These are phyloP conservation scores for Eumerus sabulonum DNA, from an alignment of 2,888 invertebrate genomes.

Conservation along the genomic window DNA sequence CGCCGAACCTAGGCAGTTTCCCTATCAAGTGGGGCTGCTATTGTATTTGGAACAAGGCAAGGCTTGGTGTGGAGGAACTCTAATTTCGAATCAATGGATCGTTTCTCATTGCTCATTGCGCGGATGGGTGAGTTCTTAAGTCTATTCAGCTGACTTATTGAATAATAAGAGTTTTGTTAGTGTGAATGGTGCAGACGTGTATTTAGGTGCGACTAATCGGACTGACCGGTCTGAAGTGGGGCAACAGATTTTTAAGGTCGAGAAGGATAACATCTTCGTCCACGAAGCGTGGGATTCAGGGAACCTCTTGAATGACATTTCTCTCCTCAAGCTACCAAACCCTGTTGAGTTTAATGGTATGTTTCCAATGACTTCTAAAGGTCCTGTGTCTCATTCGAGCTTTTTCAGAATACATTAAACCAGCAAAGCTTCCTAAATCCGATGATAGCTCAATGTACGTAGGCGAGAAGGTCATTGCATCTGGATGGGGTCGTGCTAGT, in stretches of 20 bases:
- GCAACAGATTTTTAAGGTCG: slow-evolving; percentile 72
- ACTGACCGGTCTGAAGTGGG: slow-evolving; percentile 70
- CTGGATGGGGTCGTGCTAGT: slow-evolving; percentile 75
- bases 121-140: slow-evolving; percentile 68
- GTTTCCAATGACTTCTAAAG: not conserved
- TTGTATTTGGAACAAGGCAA: slow-evolving; percentile 67
- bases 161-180: too few species aligned
- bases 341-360: slow-evolving; percentile 77
- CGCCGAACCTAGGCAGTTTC: slow-evolving; percentile 73
- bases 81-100: slow-evolving; percentile 74
- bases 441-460: slow-evolving; percentile 67
- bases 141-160: not conserved
- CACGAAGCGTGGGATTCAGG: slow-evolving; percentile 76
- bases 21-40: slow-evolving; percentile 74
- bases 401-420: slow-evolving; percentile 70
- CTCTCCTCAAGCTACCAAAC: slow-evolving; percentile 78
- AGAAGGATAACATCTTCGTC: slow-evolving; percentile 71
- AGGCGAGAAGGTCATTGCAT: slow-evolving; percentile 71
- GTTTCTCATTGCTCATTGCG: slow-evolving; percentile 77
- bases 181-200: slow-evolving; percentile 73
- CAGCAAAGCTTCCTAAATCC: slow-evolving; percentile 72
- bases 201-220: slow-evolving; percentile 73
- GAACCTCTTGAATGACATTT: slow-evolving; percentile 78
- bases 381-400: not conserved
- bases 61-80: slow-evolving; percentile 76